Percentiles rank a stretch among this genome's conserved stretches.
Evolutionary conservation across 2,797 vertebrate species (phyloP).

Genomic region (Pampus argenteus): DNA sequence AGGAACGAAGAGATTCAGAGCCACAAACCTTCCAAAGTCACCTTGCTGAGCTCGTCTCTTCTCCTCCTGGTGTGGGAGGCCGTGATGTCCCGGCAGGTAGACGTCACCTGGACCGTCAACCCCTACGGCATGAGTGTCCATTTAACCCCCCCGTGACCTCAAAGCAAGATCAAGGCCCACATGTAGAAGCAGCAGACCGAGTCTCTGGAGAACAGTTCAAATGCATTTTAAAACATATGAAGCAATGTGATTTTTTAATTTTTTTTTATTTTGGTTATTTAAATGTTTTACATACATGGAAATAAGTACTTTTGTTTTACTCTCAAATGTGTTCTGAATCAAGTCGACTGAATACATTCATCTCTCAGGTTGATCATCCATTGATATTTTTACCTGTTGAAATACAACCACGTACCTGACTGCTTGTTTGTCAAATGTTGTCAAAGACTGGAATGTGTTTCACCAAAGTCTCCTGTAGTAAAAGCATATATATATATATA

Average conservation of each 20-base stretch:
- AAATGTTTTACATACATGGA: constrained; percentile 36
- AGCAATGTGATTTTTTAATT: neutral
- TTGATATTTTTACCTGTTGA: constrained; percentile 32
- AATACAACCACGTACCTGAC: constrained; percentile 31
- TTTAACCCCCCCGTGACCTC: constrained; percentile 46
- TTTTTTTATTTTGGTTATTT: constrained; percentile 61
- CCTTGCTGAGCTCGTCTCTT: constrained; percentile 22
- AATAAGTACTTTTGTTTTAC: constrained; percentile 34
- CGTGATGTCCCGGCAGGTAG: constrained; percentile 46
- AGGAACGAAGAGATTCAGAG: constrained; percentile 37
- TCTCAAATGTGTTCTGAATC: constrained; percentile 26
- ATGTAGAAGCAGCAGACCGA: constrained; percentile 52
- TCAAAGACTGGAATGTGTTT: constrained; percentile 54
- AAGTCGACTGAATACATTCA: constrained; percentile 36
- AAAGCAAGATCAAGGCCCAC: constrained; percentile 33
- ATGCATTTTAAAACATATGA: neutral
- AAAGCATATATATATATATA: constrained; percentile 25
- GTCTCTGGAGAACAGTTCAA: constrained; percentile 57
- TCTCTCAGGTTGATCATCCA: constrained; percentile 23
- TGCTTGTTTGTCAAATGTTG: constrained; percentile 7
- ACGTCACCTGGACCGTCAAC: constrained; percentile 54
- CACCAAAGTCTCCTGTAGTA: constrained; percentile 30
- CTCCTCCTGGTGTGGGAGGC: constrained; percentile 72
- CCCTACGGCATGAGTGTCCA: constrained; percentile 64
- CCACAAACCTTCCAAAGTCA: constrained; percentile 3